Evolutionary conservation across 2,113 vertebrate genomes (phyloP), one percentile per base, ranked within the genome.

Genomic region (Lathamus discolor): DNA sequence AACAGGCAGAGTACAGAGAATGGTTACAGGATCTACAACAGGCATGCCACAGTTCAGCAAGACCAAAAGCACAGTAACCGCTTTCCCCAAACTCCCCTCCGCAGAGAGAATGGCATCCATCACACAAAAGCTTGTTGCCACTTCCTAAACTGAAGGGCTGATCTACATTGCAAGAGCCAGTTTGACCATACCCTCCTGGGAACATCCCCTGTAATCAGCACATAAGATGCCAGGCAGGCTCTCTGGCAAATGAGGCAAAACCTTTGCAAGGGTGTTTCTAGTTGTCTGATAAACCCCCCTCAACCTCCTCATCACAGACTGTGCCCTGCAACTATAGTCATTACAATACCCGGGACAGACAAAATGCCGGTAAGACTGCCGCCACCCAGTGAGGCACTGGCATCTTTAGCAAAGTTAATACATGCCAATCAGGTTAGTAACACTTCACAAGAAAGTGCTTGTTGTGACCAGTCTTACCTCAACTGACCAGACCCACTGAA

Each of bases 51-150:
- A 83, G 66, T 44, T 88, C 29, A 82, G 72, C 22, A 18, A 69
- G 66, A 67, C 70, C 81, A 69, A 59, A 94, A 97, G 86, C 91
- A 72, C 13, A 59, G 86, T 5, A 24, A 48, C 31, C 64, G 66
- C 77, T 48, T 75, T 83, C 33, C 86, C 69, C 54, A 17, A 1
- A 54, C 82, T 43, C 79, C 79, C 86, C 59, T 85, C 31, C 80
- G 86, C n/a, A 8, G 57, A 92, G 61, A 91, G 74, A 92, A 94
- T 3, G 79, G 82, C 86, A 94, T 63, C 73, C 78, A 49, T n/a
- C 73, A 69, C 87, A 29, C 84, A 64, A 96, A 91, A 94, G 89
- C 94, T 91, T 95, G 84, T 90, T 95, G 81, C 89, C 90, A 39
- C 82, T 70, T 88, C 55, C 90, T 69, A 59, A 33, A 23, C n/a